A percentile compares a stretch with the other conserved stretches of the same genome.
Conservation (phyloP, 2,113 vertebrate genomes). For the Passer montanus region DNA sequence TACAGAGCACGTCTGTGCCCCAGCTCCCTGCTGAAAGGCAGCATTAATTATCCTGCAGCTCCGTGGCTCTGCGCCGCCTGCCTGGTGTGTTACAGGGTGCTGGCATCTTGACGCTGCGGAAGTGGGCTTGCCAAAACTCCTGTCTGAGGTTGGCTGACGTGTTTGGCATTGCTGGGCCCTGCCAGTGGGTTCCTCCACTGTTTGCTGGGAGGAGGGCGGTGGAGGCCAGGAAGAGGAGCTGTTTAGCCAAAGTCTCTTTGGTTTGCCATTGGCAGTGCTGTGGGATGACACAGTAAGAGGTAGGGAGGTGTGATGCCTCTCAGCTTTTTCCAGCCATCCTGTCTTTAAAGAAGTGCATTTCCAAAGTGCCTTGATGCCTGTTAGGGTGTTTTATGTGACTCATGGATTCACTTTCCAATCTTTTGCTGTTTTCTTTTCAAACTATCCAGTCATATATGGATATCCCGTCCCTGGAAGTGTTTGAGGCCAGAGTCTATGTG, state of each 20-base stretch:
- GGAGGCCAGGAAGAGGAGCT: background rate
- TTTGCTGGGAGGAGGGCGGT: background rate
- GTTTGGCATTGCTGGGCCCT: background rate
- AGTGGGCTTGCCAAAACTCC: background rate
- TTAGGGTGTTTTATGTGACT: background rate
- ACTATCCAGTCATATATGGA: background rate
- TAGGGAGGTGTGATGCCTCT: background rate
- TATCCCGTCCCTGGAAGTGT: background rate
- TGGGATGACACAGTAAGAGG: background rate
- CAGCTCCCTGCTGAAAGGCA: background rate
- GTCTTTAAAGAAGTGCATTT: background rate
- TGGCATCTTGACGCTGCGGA: background rate
- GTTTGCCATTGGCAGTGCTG: background rate
- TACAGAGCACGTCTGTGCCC: background rate
- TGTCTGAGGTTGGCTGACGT: background rate
- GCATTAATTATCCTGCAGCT: background rate
- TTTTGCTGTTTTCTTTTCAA: background rate
- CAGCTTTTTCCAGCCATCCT: background rate
- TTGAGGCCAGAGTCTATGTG: background rate
- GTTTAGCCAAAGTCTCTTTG: background rate
- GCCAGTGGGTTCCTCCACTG: rapidly evolving
- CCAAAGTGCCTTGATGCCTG: background rate
- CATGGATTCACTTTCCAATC: background rate
- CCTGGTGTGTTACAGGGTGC: rapidly evolving
- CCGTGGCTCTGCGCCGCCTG: background rate